Conservation (phyloP, 2,113 vertebrate genomes). For the Grammomys dolichurus region DNA sequence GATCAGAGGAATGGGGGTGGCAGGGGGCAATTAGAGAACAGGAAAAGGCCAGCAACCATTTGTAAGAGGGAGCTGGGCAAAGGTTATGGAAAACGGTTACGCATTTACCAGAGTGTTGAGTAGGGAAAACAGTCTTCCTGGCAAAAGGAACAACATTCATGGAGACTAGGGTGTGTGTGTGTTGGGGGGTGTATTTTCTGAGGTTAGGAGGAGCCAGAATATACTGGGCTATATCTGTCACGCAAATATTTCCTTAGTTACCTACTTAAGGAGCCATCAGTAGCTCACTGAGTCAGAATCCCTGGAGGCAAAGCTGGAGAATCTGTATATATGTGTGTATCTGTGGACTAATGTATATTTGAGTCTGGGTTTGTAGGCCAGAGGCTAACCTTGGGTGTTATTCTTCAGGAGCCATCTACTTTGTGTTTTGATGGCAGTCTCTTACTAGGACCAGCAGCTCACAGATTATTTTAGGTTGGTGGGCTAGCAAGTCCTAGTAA, state of each 20-base stretch:
- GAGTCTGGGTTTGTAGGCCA: too few species aligned
- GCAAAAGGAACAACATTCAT: neutral
- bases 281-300: neutral
- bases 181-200: neutral
- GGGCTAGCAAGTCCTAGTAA: too few species aligned
- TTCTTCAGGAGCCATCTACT: neutral
- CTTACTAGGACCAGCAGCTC: too few species aligned
- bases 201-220: neutral
- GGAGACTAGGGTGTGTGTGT: neutral
- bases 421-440: neutral
- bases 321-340: neutral
- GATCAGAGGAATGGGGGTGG: neutral
- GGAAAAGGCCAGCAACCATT: neutral
- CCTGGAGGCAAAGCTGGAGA: neutral
- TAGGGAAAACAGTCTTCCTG: neutral
- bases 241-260: neutral
- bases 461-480: neutral
- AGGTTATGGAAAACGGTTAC: neutral
- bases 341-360: neutral
- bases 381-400: neutral
- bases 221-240: neutral
- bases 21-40: neutral
- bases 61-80: neutral
- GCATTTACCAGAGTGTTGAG: neutral
- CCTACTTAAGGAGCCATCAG: neutral